Base-by-base conservation (phyloP, 2,113 vertebrate species). In the Trematomus loennbergii region DNA sequence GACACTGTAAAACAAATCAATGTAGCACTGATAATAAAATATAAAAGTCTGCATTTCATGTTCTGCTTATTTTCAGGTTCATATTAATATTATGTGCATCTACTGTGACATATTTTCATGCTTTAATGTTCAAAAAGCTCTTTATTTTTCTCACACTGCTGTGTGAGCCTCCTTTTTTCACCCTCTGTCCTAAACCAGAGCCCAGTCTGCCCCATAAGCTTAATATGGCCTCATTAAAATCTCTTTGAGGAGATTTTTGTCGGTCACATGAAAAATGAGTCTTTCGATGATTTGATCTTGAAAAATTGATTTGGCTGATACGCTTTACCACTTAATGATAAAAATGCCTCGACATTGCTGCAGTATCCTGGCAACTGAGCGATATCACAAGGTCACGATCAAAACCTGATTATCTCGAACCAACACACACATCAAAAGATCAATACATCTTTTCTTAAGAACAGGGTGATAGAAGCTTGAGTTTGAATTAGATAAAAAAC, bases 331-430 rank as follows among this genome's bases (percentile, higher is more conserved):
- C 49, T 62, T 22, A 48, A 80, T 71, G 71, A 78, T 63, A 73
- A 83, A 87, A 80, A 77, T 46, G 25, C 36, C 63, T 68, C 22
- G 25, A 86, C 3, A 18, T 40, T 80, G 53, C 82, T 74, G 7
- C 78, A 8, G 84, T 87, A 59, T 80, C 83, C 81, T 68, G 61
- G 80, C 89, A 90, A 88, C 29, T 50, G 74, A 74, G 79, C 33
- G 70, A 82, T 78, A 91, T 91, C 90, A 72, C 88, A 92, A 92
- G 88, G 90, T 88, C 77, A 82, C 17, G 82, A 90, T 93, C 86
- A 89, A 88, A 94, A 89, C 69, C 69, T 75, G 45, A 87, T 91
- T 89, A 91, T 89, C 84, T 87, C 75, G 13, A 25, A 66, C 57
- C 25, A 66, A 55, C 75, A 67, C 50, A 60, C 63, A 80, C 79